A percentile compares a stretch with the other conserved stretches of the same genome.
phyloP scores from a whole-genome alignment of 1,140 invertebrate species.

The Monochamus saltuarius region DNA sequence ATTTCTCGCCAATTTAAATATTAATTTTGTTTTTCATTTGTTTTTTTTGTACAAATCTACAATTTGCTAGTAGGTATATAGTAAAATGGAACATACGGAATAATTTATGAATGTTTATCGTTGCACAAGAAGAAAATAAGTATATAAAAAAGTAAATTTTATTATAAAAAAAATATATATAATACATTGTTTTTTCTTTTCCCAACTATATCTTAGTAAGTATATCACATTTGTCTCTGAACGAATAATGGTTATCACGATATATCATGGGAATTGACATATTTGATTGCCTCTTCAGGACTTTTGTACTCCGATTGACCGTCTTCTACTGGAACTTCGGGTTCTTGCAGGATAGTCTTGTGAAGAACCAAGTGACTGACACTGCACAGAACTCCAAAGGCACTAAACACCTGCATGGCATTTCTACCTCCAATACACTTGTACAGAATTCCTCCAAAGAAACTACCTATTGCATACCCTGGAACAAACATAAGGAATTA shows the following conservation, averaged over 20 bases:
- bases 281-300: conserved; percentile 48
- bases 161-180: too few species aligned
- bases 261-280: not conserved
- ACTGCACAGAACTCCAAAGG: conserved; percentile 55
- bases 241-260: not conserved
- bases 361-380: conserved; percentile 57
- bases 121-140: too few species aligned
- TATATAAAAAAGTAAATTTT: too few species aligned
- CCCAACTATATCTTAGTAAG: not conserved
- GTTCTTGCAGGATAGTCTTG: conserved; percentile 49
- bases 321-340: conserved; percentile 24
- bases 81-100: too few species aligned
- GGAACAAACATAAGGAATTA: conserved; percentile 15
- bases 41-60: too few species aligned
- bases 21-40: too few species aligned
- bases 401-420: conserved; percentile 59
- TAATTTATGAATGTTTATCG: too few species aligned
- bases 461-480: conserved; percentile 64
- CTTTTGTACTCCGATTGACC: conserved; percentile 46
- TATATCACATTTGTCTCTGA: not conserved
- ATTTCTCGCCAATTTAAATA: too few species aligned
- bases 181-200: too few species aligned
- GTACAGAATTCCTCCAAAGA: conserved; percentile 63
- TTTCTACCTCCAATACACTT: conserved; percentile 57
- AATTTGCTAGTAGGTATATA: too few species aligned